phyloP scores from a whole-genome alignment of 2,888 invertebrate species.

The Eledona agricola region DNA sequence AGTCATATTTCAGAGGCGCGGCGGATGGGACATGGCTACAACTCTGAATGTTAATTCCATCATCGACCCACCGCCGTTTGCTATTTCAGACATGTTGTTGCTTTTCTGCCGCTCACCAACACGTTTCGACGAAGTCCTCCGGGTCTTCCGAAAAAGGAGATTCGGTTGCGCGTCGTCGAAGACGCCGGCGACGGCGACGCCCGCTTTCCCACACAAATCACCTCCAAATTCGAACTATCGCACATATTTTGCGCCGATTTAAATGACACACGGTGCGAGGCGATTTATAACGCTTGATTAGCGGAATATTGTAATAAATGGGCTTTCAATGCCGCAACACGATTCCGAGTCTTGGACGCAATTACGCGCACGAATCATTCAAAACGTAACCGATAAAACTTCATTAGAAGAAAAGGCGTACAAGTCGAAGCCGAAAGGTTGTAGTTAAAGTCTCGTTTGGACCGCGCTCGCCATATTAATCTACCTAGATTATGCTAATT shows the following conservation, averaged over 20 bases:
- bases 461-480: conserved; percentile 56
- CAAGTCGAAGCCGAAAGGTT: conserved; percentile 42
- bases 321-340: too few species aligned
- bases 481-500: conserved; percentile 61
- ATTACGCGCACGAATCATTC: too few species aligned
- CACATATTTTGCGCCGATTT: too few species aligned
- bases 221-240: too few species aligned
- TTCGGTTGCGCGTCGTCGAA: conserved; percentile 3
- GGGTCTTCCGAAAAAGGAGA: conserved; percentile 23
- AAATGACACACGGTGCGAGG: too few species aligned
- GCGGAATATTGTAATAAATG: too few species aligned
- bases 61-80: conserved; percentile 57
- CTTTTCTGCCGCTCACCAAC: conserved; percentile 48
- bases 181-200: too few species aligned
- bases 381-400: too few species aligned
- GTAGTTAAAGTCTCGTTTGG: conserved; percentile 56
- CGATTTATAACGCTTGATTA: too few species aligned
- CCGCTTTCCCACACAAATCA: too few species aligned
- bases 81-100: conserved; percentile 56
- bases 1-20: conserved; percentile 63
- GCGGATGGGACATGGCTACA: conserved; percentile 59
- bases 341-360: too few species aligned
- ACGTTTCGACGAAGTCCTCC: conserved; percentile 46
- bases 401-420: conserved; percentile 17
- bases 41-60: conserved; percentile 63